phyloP scores from a whole-genome alignment of 2,113 vertebrate species.

The Dendrocopos noguchii region DNA sequence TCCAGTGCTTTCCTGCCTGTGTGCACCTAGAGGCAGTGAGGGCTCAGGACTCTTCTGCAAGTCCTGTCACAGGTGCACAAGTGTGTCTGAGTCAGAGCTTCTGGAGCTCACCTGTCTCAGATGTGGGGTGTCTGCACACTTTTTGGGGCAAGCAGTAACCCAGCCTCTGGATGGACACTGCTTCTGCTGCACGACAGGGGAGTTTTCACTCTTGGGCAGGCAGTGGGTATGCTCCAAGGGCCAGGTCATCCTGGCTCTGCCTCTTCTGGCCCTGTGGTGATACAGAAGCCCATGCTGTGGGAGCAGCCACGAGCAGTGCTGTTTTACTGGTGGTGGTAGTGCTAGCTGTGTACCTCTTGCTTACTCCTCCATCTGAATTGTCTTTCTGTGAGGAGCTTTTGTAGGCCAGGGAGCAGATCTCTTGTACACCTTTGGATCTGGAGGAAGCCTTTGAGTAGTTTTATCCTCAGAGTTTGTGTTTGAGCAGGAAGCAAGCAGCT shows the following conservation, averaged over 20 bases:
- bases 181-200: neutral
- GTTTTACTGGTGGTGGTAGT: neutral
- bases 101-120: neutral
- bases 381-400: neutral
- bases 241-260: rapidly evolving
- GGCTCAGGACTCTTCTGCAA: neutral
- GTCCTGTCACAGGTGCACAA: neutral
- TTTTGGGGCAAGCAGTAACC: neutral
- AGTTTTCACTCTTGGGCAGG: neutral
- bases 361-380: neutral
- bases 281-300: neutral
- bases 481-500: neutral
- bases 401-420: neutral
- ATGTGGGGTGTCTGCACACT: rapidly evolving
- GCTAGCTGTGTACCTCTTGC: neutral
- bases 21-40: neutral
- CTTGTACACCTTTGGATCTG: neutral
- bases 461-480: neutral
- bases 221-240: neutral
- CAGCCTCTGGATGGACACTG: neutral
- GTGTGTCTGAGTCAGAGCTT: neutral
- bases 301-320: neutral
- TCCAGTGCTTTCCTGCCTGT: neutral
- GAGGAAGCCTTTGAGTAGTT: neutral
- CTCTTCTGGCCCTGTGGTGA: neutral